Percentiles rank a stretch among this genome's conserved stretches.
Evolutionary conservation across 2,113 vertebrate species (phyloP).

Genomic region (Ophiodon elongatus): DNA sequence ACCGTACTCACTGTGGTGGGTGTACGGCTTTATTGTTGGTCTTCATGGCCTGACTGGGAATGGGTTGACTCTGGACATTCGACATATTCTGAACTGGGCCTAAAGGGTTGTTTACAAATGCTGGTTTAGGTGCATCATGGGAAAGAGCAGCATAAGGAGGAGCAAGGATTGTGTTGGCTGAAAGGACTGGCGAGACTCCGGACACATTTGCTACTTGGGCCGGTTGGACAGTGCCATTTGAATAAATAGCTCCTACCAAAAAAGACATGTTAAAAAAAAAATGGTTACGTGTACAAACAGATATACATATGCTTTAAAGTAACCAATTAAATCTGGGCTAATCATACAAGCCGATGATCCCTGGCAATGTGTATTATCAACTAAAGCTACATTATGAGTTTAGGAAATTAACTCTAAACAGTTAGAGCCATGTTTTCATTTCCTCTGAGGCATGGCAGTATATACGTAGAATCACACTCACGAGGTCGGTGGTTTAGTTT

Average conservation of each 20-base stretch:
- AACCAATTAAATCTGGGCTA: not conserved
- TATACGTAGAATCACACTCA: conserved; percentile 34
- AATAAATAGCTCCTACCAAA: conserved; percentile 35
- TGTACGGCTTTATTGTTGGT: not conserved
- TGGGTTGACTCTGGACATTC: not conserved
- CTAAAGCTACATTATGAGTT: not conserved
- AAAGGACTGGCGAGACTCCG: conserved; percentile 63
- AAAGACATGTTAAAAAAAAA: conserved; percentile 2
- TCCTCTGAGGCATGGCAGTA: not conserved
- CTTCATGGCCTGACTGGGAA: conserved; percentile 8
- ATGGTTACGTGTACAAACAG: not conserved
- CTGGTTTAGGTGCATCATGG: conserved; percentile 1
- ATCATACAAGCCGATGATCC: not conserved
- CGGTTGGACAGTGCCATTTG: not conserved
- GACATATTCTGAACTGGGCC: conserved; percentile 37
- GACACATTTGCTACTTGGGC: conserved; percentile 42
- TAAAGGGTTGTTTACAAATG: conserved; percentile 27
- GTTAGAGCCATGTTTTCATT: not conserved
- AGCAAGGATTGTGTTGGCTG: conserved; percentile 42
- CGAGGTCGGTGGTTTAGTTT: conserved; percentile 47
- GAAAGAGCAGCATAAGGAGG: conserved; percentile 34
- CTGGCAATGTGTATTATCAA: not conserved
- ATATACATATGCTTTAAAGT: not conserved
- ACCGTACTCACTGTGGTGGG: conserved; percentile 52
- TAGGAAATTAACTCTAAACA: not conserved